Evolutionary conservation across 2,888 invertebrate genomes (phyloP).

Genomic region (Bembecia ichneumoniformis): DNA sequence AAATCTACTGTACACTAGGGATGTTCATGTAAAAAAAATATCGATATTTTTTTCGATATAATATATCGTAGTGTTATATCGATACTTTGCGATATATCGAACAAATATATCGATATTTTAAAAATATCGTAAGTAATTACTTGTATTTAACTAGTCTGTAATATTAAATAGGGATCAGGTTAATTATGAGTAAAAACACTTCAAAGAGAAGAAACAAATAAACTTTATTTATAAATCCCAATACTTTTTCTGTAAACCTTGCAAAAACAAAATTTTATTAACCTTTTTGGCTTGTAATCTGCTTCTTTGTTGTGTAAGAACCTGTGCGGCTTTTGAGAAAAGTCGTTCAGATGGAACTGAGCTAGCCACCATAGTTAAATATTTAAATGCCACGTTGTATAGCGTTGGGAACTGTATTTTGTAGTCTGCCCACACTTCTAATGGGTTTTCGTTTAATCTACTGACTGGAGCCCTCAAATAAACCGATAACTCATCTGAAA

Average conservation of each 20-base stretch:
- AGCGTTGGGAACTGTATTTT: constrained; percentile 17
- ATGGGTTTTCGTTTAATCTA: constrained; percentile 4
- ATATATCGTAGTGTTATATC: constrained; percentile 11
- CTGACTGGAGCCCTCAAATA: constrained; percentile 1
- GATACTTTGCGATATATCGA: constrained; percentile 14
- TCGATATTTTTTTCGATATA: constrained; percentile 11
- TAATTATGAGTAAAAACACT: neutral
- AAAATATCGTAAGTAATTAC: constrained; percentile 9
- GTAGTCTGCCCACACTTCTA: constrained; percentile 8
- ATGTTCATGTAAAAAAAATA: constrained; percentile 10
- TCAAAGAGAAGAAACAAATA: constrained; percentile 5
- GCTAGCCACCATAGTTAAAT: constrained; percentile 15
- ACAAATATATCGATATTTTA: constrained; percentile 15
- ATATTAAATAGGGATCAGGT: no score
- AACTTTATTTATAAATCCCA: constrained; percentile 14
- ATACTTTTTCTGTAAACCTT: constrained; percentile 12
- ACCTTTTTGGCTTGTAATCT: constrained; percentile 13
- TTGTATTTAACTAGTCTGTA: constrained; percentile 9
- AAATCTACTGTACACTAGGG: no score
- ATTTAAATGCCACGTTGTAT: no score
- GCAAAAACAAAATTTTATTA: constrained; percentile 15
- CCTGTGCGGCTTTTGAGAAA: constrained; percentile 17
- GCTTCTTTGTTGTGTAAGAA: constrained; percentile 13
- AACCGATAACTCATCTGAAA: constrained; percentile 5
- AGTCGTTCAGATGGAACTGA: constrained; percentile 12